These are phyloP conservation scores for Drosophila parabipectinata DNA, from an alignment of 1,140 invertebrate species.

Conservation along the genomic window DNA sequence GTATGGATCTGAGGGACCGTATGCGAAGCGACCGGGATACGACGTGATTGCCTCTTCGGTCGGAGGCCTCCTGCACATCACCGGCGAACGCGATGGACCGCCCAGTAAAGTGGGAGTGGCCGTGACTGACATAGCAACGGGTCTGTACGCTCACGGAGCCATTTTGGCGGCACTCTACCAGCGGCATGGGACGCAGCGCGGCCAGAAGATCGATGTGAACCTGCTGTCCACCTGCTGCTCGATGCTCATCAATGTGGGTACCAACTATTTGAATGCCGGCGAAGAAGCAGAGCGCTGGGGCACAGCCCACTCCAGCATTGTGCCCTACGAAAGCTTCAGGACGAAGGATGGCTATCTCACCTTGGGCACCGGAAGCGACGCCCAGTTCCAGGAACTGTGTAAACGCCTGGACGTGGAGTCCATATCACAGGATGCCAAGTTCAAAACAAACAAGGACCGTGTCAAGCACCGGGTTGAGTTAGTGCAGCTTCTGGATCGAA, in stretches of 20 bases:
- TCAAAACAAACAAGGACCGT: constrained; percentile 89
- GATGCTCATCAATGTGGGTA: constrained; percentile 94
- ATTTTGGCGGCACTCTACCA: constrained; percentile 96
- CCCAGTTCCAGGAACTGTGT: constrained; percentile 90
- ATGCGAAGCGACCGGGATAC: constrained; percentile 94
- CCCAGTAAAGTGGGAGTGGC: constrained; percentile 97
- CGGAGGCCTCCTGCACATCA: constrained; percentile 95
- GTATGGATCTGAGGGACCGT: constrained; percentile 94
- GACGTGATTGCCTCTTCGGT: constrained; percentile 97
- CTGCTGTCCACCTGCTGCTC: constrained; percentile 96
- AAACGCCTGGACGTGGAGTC: constrained; percentile 87
- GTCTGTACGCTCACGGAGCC: constrained; percentile 97
- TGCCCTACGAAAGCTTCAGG: constrained; percentile 95
- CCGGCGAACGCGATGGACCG: constrained; percentile 92
- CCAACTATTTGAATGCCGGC: constrained; percentile 95
- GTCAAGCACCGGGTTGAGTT: constrained; percentile 91
- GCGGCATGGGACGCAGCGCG: constrained; percentile 90
- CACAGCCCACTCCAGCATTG: constrained; percentile 96
- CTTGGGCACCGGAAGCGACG: constrained; percentile 92
- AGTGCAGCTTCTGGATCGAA: constrained; percentile 86
- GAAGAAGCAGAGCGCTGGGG: constrained; percentile 92
- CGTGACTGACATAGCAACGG: constrained; percentile 96
- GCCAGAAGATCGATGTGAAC: constrained; percentile 97
- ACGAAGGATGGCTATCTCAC: constrained; percentile 93
- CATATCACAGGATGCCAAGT: constrained; percentile 88